Evolutionary conservation across 2,113 vertebrate species (phyloP), one percentile per base, ranked within the genome.

Genomic region (Dolichotis patagonum): DNA sequence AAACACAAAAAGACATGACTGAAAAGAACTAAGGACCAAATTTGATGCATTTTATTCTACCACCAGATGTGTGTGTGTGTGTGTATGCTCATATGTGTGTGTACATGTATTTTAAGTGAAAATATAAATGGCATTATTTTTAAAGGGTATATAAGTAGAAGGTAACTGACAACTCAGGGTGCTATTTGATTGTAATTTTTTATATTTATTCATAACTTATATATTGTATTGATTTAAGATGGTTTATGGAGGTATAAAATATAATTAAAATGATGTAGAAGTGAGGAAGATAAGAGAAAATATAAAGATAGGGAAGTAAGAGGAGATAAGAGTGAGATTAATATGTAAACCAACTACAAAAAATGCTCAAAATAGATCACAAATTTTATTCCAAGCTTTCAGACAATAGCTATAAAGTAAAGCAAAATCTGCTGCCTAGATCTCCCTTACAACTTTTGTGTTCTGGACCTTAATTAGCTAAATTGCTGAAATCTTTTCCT

Each of bases 191-290:
- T 65, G 54, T 69, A 95, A 85, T 85, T 32, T 88, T 73, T 85
- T 67, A 43, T 60, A 56, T 65, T 78, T 95, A 30, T 11, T 92
- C 67, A 49, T 56, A 75, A 87, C 81, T 81, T 96, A 94, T 82
- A 41, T 0, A 35, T 3, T 89, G 9, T 0, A 0, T 52, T 97
- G 20, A 85, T 46, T 90, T 78, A 94, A 88, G 46, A 6, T 22
- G 88, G 24, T 5, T 91, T 88, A 62, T 3, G 67, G n/a, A 95
- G 30, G 30, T 41, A 1, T 77, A 67, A 54, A 91, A 85, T 63
- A 78, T 38, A 75, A 80, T 46, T 19, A 69, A 46, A 73, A 85
- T 91, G 63, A 84, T 17, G 65, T 89, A 49, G 26, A 96, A 85
- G 1, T 91, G 83, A 95, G 67, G 90, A 93, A 62, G 12, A 73